Evolutionary conservation across 2,888 invertebrate genomes (phyloP), one percentile per base, ranked within the genome.

Genomic region (Himalopsyche japonica): DNA sequence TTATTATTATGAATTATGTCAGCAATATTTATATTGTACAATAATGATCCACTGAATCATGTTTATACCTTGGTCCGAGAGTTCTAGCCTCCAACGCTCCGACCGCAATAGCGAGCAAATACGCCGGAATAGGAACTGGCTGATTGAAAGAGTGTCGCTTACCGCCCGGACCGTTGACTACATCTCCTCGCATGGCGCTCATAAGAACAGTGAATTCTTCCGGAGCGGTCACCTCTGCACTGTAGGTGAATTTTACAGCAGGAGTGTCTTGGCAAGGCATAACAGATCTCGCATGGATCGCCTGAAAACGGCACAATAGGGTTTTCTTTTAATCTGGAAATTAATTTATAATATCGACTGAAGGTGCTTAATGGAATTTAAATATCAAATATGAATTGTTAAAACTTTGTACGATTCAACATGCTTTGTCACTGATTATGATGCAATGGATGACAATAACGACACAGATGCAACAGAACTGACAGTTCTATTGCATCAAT

Each of bases 211-310:
- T 96, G 87, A 98, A 93, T 86, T 95, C 94, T 12, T 91, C 90
- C 0, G 97, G 96, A 24, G 96, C 96, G 0, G 94, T 93, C 80
- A 98, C 90, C 89, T 93, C 90, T 8, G 97, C 97, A 82, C 94
- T 93, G 89, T 98, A 98, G 0, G 96, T 95, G 87, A 95, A 94
- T 91, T 99, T 99, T 0, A 98, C 96, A 0, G 95, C 94, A 0
- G 98, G 98, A 0, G 97, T 95, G 92, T 98, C 98, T 92, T 98
- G 98, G 89, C 98, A 98, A 0, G 98, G 98, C 3, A 98, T 88
- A 87, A 98, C 94, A 3, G 98, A 97, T 76, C 98, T 94, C 0
- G 97, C 97, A 91, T 98, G 97, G 87, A 98, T 97, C 2, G 97
- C 95, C 95, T 96, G 89, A 43, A 89, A 34, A 86, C 70, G 84